These are phyloP conservation scores for Isurus oxyrinchus DNA, from an alignment of 2,113 vertebrate species.

Conservation along the genomic window DNA sequence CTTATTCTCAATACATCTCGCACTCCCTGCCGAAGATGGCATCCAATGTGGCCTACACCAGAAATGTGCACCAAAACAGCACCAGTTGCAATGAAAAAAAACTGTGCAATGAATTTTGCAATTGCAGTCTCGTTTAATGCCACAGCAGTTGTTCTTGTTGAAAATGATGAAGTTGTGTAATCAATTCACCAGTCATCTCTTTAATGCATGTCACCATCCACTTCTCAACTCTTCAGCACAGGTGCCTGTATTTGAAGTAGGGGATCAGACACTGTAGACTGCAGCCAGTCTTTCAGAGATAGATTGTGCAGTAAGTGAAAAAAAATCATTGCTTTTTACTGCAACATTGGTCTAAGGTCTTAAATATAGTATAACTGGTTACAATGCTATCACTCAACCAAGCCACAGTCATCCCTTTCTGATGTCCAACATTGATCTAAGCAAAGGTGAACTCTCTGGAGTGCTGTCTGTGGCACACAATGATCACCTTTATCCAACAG, in stretches of 20 bases:
- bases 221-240: background rate
- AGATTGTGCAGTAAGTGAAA: background rate
- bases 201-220: background rate
- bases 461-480: background rate
- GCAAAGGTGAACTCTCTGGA: background rate
- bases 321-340: background rate
- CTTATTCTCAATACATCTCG: no score
- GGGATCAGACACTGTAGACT: background rate
- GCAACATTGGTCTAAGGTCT: background rate
- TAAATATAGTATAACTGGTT: background rate
- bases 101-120: background rate
- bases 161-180: background rate
- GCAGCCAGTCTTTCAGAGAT: background rate
- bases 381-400: background rate
- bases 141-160: background rate
- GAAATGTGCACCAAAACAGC: background rate
- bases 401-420: background rate
- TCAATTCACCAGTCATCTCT: background rate
- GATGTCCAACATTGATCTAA: background rate
- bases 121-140: background rate
- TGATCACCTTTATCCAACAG: background rate
- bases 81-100: background rate
- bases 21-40: background rate
- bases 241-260: background rate
- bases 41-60: no score